phyloP scores from a whole-genome alignment of 2,113 vertebrate genomes.

The Bombycilla garrulus region DNA sequence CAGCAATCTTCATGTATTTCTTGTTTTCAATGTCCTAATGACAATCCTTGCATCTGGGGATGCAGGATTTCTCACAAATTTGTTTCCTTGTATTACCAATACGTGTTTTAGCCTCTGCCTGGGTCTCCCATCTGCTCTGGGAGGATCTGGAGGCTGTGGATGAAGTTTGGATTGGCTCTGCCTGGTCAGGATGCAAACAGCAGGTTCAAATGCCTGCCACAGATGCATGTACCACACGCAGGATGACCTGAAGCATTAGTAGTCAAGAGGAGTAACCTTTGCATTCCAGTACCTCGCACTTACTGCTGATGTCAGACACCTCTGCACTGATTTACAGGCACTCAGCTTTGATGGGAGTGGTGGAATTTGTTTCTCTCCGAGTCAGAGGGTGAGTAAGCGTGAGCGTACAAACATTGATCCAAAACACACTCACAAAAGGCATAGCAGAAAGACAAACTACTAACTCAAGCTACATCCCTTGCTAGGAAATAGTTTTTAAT shows the following conservation, averaged over 20 bases:
- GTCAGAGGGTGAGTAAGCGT: background rate
- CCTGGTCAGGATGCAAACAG: background rate
- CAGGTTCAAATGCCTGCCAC: background rate
- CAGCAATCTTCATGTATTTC: background rate
- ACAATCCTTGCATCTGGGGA: background rate
- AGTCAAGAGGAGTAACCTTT: constrained; percentile 9
- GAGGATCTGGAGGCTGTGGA: background rate
- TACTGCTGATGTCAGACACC: background rate
- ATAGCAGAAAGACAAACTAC: background rate
- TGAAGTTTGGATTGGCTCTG: background rate
- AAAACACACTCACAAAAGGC: background rate
- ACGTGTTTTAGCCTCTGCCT: background rate
- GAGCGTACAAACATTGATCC: constrained; percentile 20
- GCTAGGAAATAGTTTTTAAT: background rate
- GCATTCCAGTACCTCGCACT: background rate
- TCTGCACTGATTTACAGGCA: background rate
- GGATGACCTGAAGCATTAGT: background rate
- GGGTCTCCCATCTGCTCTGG: background rate
- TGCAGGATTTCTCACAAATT: background rate
- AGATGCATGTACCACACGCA: background rate
- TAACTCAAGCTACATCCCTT: background rate
- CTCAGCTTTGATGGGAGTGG: background rate
- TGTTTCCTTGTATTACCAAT: background rate
- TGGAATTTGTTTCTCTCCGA: background rate
- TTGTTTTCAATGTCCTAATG: background rate